Percentiles rank a stretch among this genome's conserved stretches.
These are phyloP conservation scores for Noctua janthina DNA, from an alignment of 2,888 invertebrate genomes.

Conservation along the genomic window DNA sequence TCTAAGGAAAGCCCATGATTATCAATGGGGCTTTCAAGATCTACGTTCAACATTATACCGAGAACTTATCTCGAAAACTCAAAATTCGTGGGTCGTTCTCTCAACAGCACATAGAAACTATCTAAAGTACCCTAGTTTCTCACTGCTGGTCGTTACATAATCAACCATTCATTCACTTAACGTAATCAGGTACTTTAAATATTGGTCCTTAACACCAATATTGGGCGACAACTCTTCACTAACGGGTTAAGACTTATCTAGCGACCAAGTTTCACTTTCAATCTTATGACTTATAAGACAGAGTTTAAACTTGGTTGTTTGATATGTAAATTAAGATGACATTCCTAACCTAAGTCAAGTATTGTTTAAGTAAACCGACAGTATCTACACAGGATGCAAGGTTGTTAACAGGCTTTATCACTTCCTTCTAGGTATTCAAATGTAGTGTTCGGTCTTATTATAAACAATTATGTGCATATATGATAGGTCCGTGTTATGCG, in stretches of 20 bases:
- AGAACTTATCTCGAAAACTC: slow-evolving; percentile 12
- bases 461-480: slow-evolving; percentile 70
- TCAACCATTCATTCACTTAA: slow-evolving; percentile 60
- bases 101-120: slow-evolving; percentile 8
- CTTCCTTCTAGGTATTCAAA: slow-evolving; percentile 78
- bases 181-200: slow-evolving; percentile 58
- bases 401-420: slow-evolving; percentile 78
- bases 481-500: slow-evolving; percentile 59
- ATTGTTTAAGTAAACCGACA: slow-evolving; percentile 75
- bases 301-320: slow-evolving; percentile 22
- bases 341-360: slow-evolving; percentile 76
- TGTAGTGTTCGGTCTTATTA: slow-evolving; percentile 68
- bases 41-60: neutral
- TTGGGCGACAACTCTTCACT: slow-evolving; percentile 61
- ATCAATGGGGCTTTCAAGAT: slow-evolving; percentile 5
- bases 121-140: slow-evolving; percentile 41
- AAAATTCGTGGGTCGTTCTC: slow-evolving; percentile 6
- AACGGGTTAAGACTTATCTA: slow-evolving; percentile 63
- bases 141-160: slow-evolving; percentile 47
- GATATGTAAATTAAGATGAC: slow-evolving; percentile 66
- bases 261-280: neutral
- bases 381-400: slow-evolving; percentile 83
- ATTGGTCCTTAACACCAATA: slow-evolving; percentile 64
- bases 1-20: neutral
- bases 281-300: neutral